Base-by-base conservation (phyloP, 2,797 vertebrate genomes). In the Sebastes minor region DNA sequence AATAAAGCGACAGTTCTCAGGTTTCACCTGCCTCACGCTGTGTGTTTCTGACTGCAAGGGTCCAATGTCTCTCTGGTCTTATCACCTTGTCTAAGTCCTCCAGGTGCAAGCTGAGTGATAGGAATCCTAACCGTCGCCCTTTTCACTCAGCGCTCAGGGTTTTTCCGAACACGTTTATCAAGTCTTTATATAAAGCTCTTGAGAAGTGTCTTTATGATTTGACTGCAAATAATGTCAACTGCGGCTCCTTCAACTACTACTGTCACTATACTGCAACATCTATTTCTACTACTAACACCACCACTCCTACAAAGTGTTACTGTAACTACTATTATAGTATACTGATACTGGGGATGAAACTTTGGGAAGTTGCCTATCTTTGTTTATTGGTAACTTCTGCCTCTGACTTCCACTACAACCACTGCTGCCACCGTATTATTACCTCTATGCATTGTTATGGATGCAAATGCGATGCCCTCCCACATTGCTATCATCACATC, bases 51-150 rank as follows among this genome's bases (percentile, higher is more conserved):
- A 61, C 30, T 80, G 57, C 32, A 7, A 71, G 78, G 38, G 84
- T 92, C 88, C 78, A 88, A 65, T 87, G 86, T 86, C 74, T 85
- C 75, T 64, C 46, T 55, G 57, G 74, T 67, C 80, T 94, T 95
- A 94, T 94, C 88, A 80, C 55, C 73, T 27, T 28, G 71, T 77
- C 76, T 84, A 71, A 73, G 22, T 74, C 56, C 62, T 88, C 74
- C 96, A 96, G 96, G 94, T 96, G 95, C 93, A 94, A n/a, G 38
- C 55, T 42, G 60, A 76, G 72, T 83, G 89, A 78, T 86, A 81
- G 69, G 70, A 92, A 85, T 91, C 56, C 81, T 90, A 96, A 95
- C 95, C 65, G 95, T 84, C 94, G 83, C 71, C 71, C 63, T 59
- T 80, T 84, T 76, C 74, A 61, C 14, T 81, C 33, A 64, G 27